phyloP scores from a whole-genome alignment of 2,797 vertebrate species.

The Onychomys leucogaster region DNA sequence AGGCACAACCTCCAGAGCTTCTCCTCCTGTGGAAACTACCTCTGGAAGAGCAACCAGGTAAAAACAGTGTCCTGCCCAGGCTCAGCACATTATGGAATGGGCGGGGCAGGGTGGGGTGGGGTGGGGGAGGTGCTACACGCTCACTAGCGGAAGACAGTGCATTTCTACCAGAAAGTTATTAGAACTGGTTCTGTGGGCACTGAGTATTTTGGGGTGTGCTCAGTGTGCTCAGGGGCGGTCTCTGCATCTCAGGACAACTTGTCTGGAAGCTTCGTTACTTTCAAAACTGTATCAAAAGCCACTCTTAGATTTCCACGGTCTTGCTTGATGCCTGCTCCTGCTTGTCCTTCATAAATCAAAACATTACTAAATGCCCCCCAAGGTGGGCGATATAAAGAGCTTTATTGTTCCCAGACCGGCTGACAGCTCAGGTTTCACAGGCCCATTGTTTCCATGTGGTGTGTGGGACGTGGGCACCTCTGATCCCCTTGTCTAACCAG shows the following conservation, averaged over 20 bases:
- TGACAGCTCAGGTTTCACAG: conserved; percentile 62
- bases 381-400: conserved; percentile 81
- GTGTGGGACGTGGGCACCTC: conserved; percentile 50
- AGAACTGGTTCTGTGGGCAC: background rate
- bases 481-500: conserved; percentile 64
- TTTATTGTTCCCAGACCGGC: conserved; percentile 72
- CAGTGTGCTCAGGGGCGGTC: background rate
- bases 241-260: background rate
- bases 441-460: conserved; percentile 71
- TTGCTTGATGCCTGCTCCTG: conserved; percentile 79
- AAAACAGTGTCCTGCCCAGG: background rate
- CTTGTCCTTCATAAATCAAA: conserved; percentile 87
- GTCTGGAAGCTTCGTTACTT: conserved; percentile 78
- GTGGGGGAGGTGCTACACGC: background rate
- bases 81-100: conserved; percentile 18
- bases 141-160: background rate
- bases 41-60: background rate
- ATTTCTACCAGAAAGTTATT: background rate
- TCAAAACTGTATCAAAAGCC: conserved; percentile 84
- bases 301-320: conserved; percentile 84
- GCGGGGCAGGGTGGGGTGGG: background rate
- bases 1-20: background rate
- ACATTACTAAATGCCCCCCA: conserved; percentile 85
- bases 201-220: background rate
- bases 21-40: background rate